phyloP scores from a whole-genome alignment of 2,888 invertebrate species.

The Amitus sp. region DNA sequence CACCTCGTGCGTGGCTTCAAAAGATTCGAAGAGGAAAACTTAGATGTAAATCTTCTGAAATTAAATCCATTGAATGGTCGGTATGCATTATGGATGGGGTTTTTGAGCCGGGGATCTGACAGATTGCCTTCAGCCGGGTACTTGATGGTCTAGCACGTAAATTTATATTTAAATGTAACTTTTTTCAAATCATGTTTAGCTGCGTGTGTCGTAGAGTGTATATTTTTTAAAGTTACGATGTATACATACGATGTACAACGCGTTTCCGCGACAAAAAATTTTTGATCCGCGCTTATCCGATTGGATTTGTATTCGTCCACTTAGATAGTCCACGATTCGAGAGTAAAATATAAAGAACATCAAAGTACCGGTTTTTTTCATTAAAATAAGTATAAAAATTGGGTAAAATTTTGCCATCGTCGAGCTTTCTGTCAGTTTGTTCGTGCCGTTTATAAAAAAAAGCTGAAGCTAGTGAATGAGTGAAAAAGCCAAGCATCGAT shows the following conservation, averaged over 20 bases:
- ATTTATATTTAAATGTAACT: slow-evolving; percentile 32
- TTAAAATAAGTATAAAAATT: slow-evolving; percentile 10
- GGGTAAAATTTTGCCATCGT: slow-evolving; percentile 12
- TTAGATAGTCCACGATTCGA: too few species aligned
- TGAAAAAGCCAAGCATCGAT: slow-evolving; percentile 17
- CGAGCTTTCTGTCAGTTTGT: slow-evolving; percentile 40
- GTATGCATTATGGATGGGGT: too few species aligned
- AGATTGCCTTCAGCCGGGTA: slow-evolving; percentile 37
- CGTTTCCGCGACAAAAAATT: slow-evolving; percentile 13
- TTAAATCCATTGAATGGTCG: too few species aligned
- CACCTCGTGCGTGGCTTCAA: too few species aligned
- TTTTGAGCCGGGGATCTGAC: too few species aligned
- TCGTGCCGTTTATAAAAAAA: slow-evolving; percentile 25
- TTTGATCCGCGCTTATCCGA: too few species aligned
- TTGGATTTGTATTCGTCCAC: too few species aligned
- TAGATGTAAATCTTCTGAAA: too few species aligned
- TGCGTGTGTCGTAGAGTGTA: slow-evolving; percentile 36
- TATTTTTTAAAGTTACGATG: slow-evolving; percentile 34
- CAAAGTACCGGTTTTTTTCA: slow-evolving; percentile 32
- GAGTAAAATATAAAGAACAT: slow-evolving; percentile 2
- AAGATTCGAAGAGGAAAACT: too few species aligned
- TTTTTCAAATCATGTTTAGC: slow-evolving; percentile 36
- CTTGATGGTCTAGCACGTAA: slow-evolving; percentile 27
- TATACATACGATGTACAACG: slow-evolving; percentile 21
- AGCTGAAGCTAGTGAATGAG: slow-evolving; percentile 8